phyloP scores from a whole-genome alignment of 2,113 vertebrate genomes.

The Thamnophis sirtalis region DNA sequence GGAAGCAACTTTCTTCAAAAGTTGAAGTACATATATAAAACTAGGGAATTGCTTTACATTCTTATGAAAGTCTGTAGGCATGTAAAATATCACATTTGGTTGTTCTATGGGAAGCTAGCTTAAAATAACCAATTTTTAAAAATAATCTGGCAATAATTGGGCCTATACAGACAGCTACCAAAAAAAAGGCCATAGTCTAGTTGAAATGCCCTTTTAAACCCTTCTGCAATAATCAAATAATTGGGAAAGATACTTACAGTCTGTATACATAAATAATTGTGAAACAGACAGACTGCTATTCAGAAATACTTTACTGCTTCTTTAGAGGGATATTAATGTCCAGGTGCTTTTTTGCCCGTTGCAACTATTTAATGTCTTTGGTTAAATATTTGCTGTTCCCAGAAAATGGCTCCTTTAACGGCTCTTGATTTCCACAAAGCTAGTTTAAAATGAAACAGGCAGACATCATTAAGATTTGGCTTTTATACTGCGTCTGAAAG shows the following conservation, averaged over 20 bases:
- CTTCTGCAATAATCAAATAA: constrained; percentile 12
- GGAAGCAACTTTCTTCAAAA: not conserved
- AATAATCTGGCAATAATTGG: not conserved
- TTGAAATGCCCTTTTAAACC: constrained; percentile 1
- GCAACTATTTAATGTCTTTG: not conserved
- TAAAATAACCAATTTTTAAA: not conserved
- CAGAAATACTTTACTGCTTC: constrained; percentile 6
- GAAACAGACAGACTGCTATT: constrained; percentile 3
- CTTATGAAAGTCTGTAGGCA: not conserved
- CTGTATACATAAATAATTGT: constrained; percentile 12
- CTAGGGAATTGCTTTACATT: not conserved
- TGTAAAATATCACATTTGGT: not conserved
- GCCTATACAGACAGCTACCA: not conserved
- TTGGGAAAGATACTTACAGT: not conserved
- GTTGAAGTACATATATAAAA: not conserved
- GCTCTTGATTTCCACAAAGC: not conserved
- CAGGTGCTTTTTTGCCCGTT: not conserved
- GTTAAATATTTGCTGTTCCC: constrained; percentile 6
- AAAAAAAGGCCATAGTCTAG: not conserved
- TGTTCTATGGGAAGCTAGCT: not conserved
- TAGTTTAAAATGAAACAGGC: not conserved
- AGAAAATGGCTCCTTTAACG: not conserved
- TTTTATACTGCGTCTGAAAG: not conserved
- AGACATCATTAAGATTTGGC: not conserved
- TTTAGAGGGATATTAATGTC: not conserved